Percentiles rank a stretch among this genome's conserved stretches.
phyloP scores from a whole-genome alignment of 2,797 vertebrate genomes.

The Gymnocypris eckloni region DNA sequence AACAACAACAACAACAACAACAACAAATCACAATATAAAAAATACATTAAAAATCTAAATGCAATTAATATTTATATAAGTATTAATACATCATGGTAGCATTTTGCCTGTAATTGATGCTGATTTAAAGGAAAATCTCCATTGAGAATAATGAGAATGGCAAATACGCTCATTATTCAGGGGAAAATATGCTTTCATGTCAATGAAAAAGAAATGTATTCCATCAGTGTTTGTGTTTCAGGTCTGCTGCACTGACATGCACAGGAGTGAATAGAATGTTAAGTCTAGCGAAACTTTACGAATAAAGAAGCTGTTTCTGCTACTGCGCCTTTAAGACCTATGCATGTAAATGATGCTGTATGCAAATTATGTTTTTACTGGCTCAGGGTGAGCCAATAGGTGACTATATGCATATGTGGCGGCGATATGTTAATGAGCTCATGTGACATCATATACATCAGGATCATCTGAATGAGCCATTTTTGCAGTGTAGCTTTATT shows the following conservation, averaged over 20 bases:
- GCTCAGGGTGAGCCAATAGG: background rate
- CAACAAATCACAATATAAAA: too few species aligned
- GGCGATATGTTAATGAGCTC: background rate
- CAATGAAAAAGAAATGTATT: background rate
- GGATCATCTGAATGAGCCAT: background rate
- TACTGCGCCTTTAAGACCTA: background rate
- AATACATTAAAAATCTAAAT: background rate
- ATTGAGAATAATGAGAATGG: background rate
- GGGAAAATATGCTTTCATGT: background rate
- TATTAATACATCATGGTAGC: background rate
- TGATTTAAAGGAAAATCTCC: background rate
- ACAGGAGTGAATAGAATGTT: too few species aligned
- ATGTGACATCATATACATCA: background rate
- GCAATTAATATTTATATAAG: background rate
- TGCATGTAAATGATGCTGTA: background rate
- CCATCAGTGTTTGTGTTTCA: background rate
- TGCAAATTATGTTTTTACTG: background rate
- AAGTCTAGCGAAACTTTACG: background rate
- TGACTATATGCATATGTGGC: background rate
- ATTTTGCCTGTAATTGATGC: background rate
- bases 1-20: background rate
- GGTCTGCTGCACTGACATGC: background rate
- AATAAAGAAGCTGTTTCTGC: background rate
- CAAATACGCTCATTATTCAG: background rate
- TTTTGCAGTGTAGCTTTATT: background rate